Conservation (phyloP, 1,140 invertebrate species). For the Magallana gigas region DNA sequence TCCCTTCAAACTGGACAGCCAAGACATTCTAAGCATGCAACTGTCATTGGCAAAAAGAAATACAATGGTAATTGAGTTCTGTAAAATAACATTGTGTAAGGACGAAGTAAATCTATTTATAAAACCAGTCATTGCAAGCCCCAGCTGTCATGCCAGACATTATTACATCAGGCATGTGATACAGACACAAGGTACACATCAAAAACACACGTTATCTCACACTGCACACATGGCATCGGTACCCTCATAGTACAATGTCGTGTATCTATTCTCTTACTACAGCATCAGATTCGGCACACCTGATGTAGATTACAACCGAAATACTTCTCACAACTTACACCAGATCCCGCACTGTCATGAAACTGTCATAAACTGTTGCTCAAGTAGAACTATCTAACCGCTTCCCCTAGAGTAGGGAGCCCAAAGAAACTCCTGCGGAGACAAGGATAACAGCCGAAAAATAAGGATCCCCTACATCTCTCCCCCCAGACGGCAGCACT, state of each 20-base stretch:
- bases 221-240: not conserved
- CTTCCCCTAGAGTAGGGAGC: not conserved
- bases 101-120: not conserved
- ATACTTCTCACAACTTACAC: not conserved
- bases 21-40: too few species aligned
- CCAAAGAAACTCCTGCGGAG: not conserved
- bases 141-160: not conserved
- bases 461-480: not conserved
- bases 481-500: slow-evolving; percentile 5
- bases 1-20: too few species aligned
- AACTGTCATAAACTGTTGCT: not conserved
- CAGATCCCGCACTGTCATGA: not conserved
- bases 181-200: not conserved
- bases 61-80: not conserved
- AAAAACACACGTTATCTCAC: too few species aligned
- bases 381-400: not conserved
- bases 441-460: not conserved
- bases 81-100: too few species aligned
- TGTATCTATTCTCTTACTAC: not conserved
- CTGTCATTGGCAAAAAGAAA: not conserved
- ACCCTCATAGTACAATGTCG: not conserved
- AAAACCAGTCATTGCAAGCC: not conserved
- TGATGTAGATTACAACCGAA: not conserved
- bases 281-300: not conserved
- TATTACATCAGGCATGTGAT: not conserved